Evolutionary conservation across 2,888 invertebrate species (phyloP), one percentile per base, ranked within the genome.

Genomic region (Arrhopalites spinosus): DNA sequence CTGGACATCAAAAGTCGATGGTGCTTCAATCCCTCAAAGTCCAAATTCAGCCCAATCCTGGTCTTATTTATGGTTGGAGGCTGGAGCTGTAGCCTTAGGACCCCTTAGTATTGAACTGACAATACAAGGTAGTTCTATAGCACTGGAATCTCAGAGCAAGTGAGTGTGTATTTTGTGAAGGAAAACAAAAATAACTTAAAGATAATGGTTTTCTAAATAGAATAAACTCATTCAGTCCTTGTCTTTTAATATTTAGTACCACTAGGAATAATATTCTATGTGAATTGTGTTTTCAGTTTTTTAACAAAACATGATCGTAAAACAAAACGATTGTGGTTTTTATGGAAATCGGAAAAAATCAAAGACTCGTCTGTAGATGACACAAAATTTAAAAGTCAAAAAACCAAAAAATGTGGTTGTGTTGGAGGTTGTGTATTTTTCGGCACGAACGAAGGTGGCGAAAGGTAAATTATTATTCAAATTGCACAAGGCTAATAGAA

Each of bases 361-460:
- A 80, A 75, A 43, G 84, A 84, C 25, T 88, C 89, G 1, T 36
- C 23, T 2, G 25, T 2, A 3, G 88, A 88, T 76, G 87, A 90
- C 0, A 81, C 84, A 25, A 68, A 70, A 50, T n/a, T 23, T 27
- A 74, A 66, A n/a, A 45, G 79, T 36, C 61, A 72, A 43, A 47
- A 79, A 17, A 75, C 73, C 17, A 86, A 85, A 36, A 93, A 92
- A 82, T 99, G 98, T 85, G 98, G 98, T 0, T 99, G 98, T 85
- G 92, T 93, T 43, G 98, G 98, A 1, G 97, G 97, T 0, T 97
- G 96, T 84, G 89, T 89, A 15, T 99, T 99, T 87, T 98, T 98
- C 85, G 98, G 97, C 1, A 91, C 90, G 73, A 97, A 97, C 86
- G 90, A 90, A 84, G 96, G 96, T 85, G 98, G 97, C 0, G 87